Evolutionary conservation across 92 coral and sea anemone genomes (phyloP).

Genomic region (Ricordea florida): DNA sequence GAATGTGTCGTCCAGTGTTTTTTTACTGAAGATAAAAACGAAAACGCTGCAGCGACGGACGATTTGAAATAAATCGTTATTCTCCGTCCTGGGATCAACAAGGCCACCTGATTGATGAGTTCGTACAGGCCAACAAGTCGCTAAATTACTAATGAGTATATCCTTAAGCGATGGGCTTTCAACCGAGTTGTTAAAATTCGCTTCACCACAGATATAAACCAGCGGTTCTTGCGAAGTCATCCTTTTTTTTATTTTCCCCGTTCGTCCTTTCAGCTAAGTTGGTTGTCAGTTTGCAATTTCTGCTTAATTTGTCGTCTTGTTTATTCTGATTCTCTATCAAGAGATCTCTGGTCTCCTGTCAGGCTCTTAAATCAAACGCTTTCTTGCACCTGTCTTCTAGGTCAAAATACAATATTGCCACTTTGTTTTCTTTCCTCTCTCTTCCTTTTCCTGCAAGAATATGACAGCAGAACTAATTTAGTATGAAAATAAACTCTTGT

Average conservation of each 20-base stretch:
- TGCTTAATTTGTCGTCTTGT: no score
- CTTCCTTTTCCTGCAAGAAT: no score
- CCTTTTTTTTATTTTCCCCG: neutral
- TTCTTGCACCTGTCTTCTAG: no score
- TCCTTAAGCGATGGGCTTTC: slow-evolving; percentile 44
- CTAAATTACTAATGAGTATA: slow-evolving; percentile 40
- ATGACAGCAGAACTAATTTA: no score
- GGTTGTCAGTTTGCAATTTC: no score
- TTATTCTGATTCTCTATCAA: no score
- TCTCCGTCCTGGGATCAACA: slow-evolving; percentile 67
- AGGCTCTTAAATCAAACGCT: no score
- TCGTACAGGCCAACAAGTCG: slow-evolving; percentile 54
- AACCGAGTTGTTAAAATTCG: slow-evolving; percentile 20
- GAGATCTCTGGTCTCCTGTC: no score
- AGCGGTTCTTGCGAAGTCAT: neutral
- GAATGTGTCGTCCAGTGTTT: slow-evolving; percentile 79
- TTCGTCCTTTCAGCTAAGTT: no score
- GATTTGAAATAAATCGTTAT: slow-evolving; percentile 61
- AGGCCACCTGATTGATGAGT: slow-evolving; percentile 69
- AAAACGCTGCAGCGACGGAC: slow-evolving; percentile 82
- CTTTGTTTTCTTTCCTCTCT: no score
- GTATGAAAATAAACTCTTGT: no score
- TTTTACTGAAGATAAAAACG: slow-evolving; percentile 87
- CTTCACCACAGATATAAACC: slow-evolving; percentile 62
- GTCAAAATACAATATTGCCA: no score